Evolutionary conservation across 2,888 invertebrate genomes (phyloP), one percentile per base, ranked within the genome.

Genomic region (Lomographa bimaculata): DNA sequence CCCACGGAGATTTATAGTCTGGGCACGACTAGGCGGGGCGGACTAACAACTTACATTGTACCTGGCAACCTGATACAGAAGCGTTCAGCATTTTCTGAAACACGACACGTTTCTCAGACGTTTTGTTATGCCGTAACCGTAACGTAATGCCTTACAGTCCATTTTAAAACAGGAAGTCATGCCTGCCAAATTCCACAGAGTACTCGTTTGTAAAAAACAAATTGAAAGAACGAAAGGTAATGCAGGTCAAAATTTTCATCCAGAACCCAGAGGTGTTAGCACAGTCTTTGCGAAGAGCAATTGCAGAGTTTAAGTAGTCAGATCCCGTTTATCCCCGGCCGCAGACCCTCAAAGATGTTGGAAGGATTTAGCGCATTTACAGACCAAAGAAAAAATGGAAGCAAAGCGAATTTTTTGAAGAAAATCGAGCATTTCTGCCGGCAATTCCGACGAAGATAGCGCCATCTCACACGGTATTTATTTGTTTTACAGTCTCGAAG

Each of bases 261-360:
- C 54, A 56, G 52, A 48, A 75, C 71, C 64, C 54, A 56, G 52
- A 48, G 49, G 61, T 71, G 69, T 75, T 71, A 65, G 70, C 64
- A 64, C 57, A 67, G 62, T 71, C 62, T 71, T 71, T 64, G 61
- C 54, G 56, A 61, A 64, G 56, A 67, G 66, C 64, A 57, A 64
- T 76, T 58, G 54, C 61, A 50, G 66, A 64, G 64, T 79, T 79
- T 76, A 79, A 80, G 69, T 57, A 78, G 72, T 75, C 71, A 66
- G 64, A 68, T 64, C 62, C 60, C 72, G 64, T 73, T 79, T 74
- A 43, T 36, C 36, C 32, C 10, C 72, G 71, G 58, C 69, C 71
- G 58, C 57, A 55, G 53, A 61, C 57, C 76, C 64, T 66, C 48
- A 46, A 70, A 72, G 76, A 75, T 74, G 73, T 72, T 72, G 63